Conservation (phyloP, 2,113 vertebrate species). For the Otis tarda region DNA sequence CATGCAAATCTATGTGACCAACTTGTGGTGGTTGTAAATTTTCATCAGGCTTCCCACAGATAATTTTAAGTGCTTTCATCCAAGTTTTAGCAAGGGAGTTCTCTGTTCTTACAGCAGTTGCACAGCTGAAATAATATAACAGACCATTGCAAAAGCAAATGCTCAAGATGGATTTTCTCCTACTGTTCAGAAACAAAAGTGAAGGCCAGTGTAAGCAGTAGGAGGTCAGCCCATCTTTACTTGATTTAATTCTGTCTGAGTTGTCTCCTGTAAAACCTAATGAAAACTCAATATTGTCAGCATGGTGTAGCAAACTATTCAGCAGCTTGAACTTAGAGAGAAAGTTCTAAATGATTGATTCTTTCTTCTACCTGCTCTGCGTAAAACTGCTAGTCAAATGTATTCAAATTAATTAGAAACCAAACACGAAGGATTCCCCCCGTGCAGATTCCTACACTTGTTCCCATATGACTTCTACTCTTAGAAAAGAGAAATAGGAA, state of each 20-base stretch:
- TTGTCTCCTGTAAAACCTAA: conserved; percentile 40
- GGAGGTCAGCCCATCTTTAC: conserved; percentile 29
- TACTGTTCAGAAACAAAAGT: conserved; percentile 26
- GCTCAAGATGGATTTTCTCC: conserved; percentile 43
- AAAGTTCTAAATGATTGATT: conserved; percentile 17
- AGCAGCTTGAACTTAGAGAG: conserved; percentile 5
- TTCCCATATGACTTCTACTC: neutral
- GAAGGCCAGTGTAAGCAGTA: neutral
- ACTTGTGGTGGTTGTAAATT: neutral
- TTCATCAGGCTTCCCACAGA: neutral
- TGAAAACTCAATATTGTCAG: conserved; percentile 59
- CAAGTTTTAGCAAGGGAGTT: neutral
- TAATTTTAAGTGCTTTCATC: conserved; percentile 14
- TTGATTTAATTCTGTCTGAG: conserved; percentile 54
- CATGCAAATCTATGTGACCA: conserved; percentile 41
- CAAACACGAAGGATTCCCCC: neutral
- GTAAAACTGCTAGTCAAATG: neutral
- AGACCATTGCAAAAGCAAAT: conserved; percentile 1
- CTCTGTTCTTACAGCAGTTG: neutral
- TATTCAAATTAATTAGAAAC: neutral
- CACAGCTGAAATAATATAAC: conserved; percentile 18
- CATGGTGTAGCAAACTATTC: conserved; percentile 29
- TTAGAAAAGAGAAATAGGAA: neutral
- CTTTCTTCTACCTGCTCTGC: neutral
- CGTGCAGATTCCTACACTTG: neutral